phyloP scores from a whole-genome alignment of 2,797 vertebrate genomes.

The Megaceryle alcyon region DNA sequence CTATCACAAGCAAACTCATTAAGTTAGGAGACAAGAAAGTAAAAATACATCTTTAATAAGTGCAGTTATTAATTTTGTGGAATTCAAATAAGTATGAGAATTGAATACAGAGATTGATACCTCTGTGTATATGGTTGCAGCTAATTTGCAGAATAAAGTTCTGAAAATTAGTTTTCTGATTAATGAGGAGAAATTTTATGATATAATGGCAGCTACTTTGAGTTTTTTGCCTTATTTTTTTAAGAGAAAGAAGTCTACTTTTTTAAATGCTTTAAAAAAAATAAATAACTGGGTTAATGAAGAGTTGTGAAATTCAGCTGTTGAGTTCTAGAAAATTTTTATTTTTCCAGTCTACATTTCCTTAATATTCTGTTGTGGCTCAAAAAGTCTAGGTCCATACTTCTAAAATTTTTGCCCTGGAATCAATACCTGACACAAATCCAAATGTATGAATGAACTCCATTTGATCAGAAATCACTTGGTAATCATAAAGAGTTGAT shows the following conservation, averaged over 20 bases:
- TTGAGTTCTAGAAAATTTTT: not conserved
- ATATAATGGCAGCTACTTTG: not conserved
- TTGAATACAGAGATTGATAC: not conserved
- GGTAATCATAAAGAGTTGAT: not conserved
- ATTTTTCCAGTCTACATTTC: not conserved
- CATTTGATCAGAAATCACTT: not conserved
- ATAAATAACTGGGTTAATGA: rapidly evolving
- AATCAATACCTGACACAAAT: not conserved
- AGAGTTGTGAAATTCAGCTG: not conserved
- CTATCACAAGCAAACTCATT: not conserved
- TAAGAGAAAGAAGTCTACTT: not conserved
- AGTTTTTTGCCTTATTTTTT: not conserved
- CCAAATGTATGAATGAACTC: not conserved
- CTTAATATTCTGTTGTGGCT: not conserved
- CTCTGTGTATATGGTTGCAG: not conserved
- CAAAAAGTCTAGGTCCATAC: not conserved
- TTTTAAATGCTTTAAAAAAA: not conserved
- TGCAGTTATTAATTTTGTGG: not conserved
- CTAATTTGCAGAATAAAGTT: not conserved
- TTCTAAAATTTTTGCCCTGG: not conserved
- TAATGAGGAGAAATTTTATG: not conserved
- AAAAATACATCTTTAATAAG: constrained; percentile 33
- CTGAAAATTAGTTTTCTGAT: not conserved
- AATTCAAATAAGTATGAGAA: not conserved
- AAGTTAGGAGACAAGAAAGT: not conserved